Evolutionary conservation across 2,888 invertebrate genomes (phyloP), one percentile per base, ranked within the genome.

Genomic region (Drosophila meridionalis): DNA sequence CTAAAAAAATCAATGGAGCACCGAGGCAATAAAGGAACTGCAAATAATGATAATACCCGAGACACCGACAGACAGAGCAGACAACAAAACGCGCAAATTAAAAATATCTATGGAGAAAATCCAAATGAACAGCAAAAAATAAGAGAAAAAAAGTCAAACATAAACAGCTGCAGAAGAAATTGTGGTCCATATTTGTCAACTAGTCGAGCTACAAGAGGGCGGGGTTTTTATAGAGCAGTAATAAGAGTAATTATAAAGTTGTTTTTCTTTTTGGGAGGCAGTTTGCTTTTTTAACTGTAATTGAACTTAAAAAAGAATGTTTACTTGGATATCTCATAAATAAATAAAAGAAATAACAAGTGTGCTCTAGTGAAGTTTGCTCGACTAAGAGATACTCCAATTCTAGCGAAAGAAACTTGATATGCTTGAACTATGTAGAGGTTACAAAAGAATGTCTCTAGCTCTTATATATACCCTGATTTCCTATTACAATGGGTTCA

Each of bases 81-180:
- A 74, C 36, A 45, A 62, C 38, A 69, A 67, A 70, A 59, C 57
- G 70, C 45, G 60, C 59, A 76, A 86, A 80, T 86, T 71, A 60
- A 56, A 86, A 84, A 83, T 76, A 76, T 83, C 89, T 81, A 69
- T 72, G 63, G 89, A 89, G 81, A 84, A 84, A 84, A 86, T 78
- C 52, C 61, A 56, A 78, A 50, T 43, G 47, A 20, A 58, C 59
- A 52, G 11, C 3, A 32, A 14, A 12, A 28, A 42, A 42, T 12
- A 12, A 12, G 12, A 4, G 12, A 45, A 53, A 61, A 60, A 52
- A 73, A 75, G 71, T 68, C 55, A 62, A 79, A 64, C 62, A 69
- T 66, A 68, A 79, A 28, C 20, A 70, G 20, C 56, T 43, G 56
- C 58, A 71, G 47, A 55, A 70, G 65, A 82, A 83, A 76, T 66